A percentile compares a stretch with the other conserved stretches of the same genome.
Conservation (phyloP, 1,140 invertebrate species). For the Rhyacophila brunnea region DNA sequence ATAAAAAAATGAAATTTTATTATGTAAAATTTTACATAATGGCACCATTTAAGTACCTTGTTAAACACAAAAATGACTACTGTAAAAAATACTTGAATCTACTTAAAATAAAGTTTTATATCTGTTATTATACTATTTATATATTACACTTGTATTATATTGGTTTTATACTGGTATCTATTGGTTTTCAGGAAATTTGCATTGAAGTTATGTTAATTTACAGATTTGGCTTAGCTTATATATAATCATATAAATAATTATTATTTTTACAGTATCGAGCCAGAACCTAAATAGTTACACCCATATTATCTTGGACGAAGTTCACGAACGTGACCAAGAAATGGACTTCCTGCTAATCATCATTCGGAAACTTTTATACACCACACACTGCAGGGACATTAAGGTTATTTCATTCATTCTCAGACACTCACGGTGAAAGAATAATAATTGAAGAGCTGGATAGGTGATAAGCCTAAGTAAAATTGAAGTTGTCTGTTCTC, state of each 20-base stretch:
- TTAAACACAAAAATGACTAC: too few species aligned
- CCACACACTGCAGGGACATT: conserved; percentile 63
- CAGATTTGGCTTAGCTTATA: too few species aligned
- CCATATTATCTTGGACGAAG: conserved; percentile 92
- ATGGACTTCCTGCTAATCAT: conserved; percentile 89
- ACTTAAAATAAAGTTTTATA: too few species aligned
- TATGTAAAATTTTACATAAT: too few species aligned
- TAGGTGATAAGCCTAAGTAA: too few species aligned
- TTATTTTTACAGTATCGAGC: conserved; percentile 40
- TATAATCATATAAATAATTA: conserved; percentile 8
- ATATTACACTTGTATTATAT: not conserved
- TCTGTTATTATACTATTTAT: not conserved
- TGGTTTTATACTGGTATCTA: not conserved
- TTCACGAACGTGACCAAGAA: conserved; percentile 94
- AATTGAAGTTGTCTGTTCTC: too few species aligned
- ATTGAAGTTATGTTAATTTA: too few species aligned
- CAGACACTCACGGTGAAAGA: too few species aligned
- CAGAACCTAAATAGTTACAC: conserved; percentile 58
- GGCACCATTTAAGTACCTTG: too few species aligned
- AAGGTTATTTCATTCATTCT: conserved; percentile 52
- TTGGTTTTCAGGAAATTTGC: not conserved
- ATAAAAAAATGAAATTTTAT: too few species aligned
- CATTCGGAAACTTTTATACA: conserved; percentile 75
- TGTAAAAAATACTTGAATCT: too few species aligned
- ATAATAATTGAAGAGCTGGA: too few species aligned